phyloP scores from a whole-genome alignment of 2,113 vertebrate species.

The Grus americana region DNA sequence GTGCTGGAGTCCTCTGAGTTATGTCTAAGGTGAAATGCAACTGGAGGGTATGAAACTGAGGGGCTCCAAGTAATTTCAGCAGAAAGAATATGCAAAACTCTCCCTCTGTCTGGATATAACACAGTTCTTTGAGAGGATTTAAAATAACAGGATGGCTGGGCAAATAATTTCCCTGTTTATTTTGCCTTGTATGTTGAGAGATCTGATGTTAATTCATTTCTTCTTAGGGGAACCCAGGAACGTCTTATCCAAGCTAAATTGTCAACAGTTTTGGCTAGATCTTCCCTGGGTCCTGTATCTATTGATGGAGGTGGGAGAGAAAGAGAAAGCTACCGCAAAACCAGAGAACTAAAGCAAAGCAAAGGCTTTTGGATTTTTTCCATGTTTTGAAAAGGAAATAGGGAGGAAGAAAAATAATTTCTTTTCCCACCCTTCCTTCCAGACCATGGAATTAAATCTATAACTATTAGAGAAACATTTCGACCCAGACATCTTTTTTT shows the following conservation, averaged over 20 bases:
- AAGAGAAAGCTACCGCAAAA: neutral
- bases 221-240: conserved; percentile 7
- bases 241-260: neutral
- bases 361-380: conserved; percentile 23
- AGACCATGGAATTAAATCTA: conserved; percentile 51
- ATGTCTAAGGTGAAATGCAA: neutral
- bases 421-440: neutral
- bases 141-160: neutral
- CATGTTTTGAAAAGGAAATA: neutral
- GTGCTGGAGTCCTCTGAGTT: neutral
- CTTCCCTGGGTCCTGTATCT: neutral
- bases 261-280: neutral
- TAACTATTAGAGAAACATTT: conserved; percentile 67
- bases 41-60: neutral
- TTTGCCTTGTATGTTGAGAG: conserved; percentile 21
- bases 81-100: neutral
- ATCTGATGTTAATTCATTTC: conserved; percentile 29
- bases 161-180: neutral
- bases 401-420: neutral
- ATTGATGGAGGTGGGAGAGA: neutral
- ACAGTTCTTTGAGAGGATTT: neutral
- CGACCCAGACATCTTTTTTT: conserved; percentile 41
- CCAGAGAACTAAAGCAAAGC: neutral
- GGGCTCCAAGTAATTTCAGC: neutral
- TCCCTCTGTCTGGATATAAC: neutral